Conservation (phyloP, 1,140 invertebrate species). For the Procambarus virginalis region DNA sequence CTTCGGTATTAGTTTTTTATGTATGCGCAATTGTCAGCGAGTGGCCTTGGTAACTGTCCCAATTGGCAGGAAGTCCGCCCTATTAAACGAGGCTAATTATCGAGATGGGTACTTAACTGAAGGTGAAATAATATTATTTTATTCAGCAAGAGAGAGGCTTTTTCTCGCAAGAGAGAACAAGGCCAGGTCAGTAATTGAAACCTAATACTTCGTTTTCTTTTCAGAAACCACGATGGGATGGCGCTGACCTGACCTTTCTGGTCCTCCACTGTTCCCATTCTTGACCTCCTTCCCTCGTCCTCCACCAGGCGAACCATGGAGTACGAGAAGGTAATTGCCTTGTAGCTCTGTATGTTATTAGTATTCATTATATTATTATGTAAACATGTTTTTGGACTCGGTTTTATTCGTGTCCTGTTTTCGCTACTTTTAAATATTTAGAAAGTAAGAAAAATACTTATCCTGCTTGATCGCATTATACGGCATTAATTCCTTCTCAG, state of each 20-base stretch:
- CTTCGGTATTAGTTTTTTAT: too few species aligned
- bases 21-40: too few species aligned
- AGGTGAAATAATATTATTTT: too few species aligned
- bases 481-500: too few species aligned
- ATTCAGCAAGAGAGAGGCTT: too few species aligned
- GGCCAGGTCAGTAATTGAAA: neutral
- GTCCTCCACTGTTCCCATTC: neutral
- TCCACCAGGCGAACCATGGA: neutral
- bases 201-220: neutral
- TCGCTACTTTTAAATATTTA: neutral
- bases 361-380: neutral
- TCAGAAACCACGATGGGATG: neutral
- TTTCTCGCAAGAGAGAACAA: too few species aligned
- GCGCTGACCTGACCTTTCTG: neutral
- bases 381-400: neutral
- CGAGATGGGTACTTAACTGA: too few species aligned
- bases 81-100: too few species aligned
- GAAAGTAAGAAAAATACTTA: neutral
- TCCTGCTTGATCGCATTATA: too few species aligned
- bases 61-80: too few species aligned
- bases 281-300: neutral
- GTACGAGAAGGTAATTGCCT: neutral
- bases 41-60: too few species aligned
- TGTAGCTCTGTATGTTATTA: neutral
- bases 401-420: conserved; percentile 3